Evolutionary conservation across 2,113 vertebrate species (phyloP), one percentile per base, ranked within the genome.

Genomic region (Numenius arquata): DNA sequence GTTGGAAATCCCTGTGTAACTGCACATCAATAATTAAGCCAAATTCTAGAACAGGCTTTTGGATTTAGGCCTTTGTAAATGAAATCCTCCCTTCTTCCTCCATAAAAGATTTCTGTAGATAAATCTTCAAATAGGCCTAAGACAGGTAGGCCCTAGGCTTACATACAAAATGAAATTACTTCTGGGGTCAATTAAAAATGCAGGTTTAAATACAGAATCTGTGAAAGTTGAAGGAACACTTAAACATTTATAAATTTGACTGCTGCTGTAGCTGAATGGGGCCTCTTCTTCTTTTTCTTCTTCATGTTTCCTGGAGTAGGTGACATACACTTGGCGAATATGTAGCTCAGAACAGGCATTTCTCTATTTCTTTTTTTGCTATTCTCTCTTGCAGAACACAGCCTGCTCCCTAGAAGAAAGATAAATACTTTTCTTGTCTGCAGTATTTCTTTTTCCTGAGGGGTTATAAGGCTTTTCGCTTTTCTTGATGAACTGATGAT

Each of bases 21-120:
- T 84, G 59, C 59, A 71, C 88, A 94, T 91, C 63, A 95, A 90
- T 97, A 92, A 94, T 95, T 92, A 93, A 95, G 68, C 29, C 58
- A 74, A 85, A 88, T 43, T 94, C 91, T 63, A 83, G 55, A 91
- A 20, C 20, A 59, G 47, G 47, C 74, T 88, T 90, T 85, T 85
- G 85, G 65, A 80, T 76, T 82, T 36, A 80, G 61, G 74, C 59
- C n/a, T 94, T 88, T 83, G 63, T 70, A 95, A 93, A 91, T 85
- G 1, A 95, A 91, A 85, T 66, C 13, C 38, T 73, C 56, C 29
- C 21, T 93, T 20, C 36, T 94, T 74, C 73, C 43, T 93, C 61
- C 63, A 27, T 56, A 73, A 88, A 66, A 83, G 41, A 55, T 83
- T 89, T 83, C 68, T 88, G 68, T 8, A 85, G 91, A 74, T 55